A percentile compares a stretch with the other conserved stretches of the same genome.
phyloP scores from a whole-genome alignment of 2,888 invertebrate species.

The Ichneumoninae sp. region DNA sequence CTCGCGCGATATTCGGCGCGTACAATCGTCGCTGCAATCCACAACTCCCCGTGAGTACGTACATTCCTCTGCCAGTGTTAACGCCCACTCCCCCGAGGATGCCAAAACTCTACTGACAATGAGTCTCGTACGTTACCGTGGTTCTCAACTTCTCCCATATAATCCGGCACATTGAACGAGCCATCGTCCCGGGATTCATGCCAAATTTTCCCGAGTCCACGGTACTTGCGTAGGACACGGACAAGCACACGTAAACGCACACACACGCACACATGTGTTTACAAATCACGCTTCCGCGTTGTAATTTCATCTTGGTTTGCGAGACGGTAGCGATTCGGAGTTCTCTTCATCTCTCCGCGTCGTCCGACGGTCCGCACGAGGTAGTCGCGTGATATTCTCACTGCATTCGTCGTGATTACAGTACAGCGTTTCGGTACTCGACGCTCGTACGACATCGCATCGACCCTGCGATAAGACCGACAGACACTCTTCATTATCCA shows the following conservation, averaged over 20 bases:
- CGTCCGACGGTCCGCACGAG: constrained; percentile 50
- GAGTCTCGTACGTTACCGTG: constrained; percentile 71
- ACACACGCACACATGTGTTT: not conserved
- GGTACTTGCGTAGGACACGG: not conserved
- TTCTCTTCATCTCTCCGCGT: constrained; percentile 46
- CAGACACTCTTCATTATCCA: constrained; percentile 24
- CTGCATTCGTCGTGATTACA: constrained; percentile 45
- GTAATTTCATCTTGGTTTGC: constrained; percentile 54
- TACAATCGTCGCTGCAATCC: constrained; percentile 22
- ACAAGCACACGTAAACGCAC: not conserved
- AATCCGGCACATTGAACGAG: constrained; percentile 10
- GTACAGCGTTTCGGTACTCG: constrained; percentile 1
- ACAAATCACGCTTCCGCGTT: constrained; percentile 41
- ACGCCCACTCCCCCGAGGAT: constrained; percentile 76
- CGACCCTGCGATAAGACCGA: constrained; percentile 19
- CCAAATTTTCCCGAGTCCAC: constrained; percentile 38
- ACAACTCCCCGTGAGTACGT: constrained; percentile 45
- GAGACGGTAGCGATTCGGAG: constrained; percentile 4
- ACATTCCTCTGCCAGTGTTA: constrained; percentile 70
- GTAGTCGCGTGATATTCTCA: constrained; percentile 57
- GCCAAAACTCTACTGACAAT: constrained; percentile 79
- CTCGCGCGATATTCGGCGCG: constrained; percentile 10
- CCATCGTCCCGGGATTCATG: constrained; percentile 41
- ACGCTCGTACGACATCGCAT: not conserved
- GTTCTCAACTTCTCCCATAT: constrained; percentile 70